These are phyloP conservation scores for Eupristina koningsbergeri DNA, from an alignment of 1,140 invertebrate genomes.

Conservation along the genomic window DNA sequence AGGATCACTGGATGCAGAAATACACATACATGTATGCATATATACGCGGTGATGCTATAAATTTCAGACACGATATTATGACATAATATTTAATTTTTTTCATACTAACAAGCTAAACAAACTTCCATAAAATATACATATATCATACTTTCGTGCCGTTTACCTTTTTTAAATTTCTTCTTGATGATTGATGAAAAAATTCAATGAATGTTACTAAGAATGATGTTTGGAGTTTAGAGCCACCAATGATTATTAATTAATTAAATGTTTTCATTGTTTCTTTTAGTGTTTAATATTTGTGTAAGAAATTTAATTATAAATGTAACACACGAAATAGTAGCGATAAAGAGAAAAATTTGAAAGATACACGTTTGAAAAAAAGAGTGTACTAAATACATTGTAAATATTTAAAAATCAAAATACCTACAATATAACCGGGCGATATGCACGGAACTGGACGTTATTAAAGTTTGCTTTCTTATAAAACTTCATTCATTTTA, in stretches of 20 bases:
- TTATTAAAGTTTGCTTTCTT: slow-evolving; percentile 52
- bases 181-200: background rate
- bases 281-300: slow-evolving; percentile 28
- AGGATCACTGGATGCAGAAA: too few species aligned
- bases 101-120: slow-evolving; percentile 6
- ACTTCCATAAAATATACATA: slow-evolving; percentile 18
- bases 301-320: slow-evolving; percentile 31
- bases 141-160: slow-evolving; percentile 7
- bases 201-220: slow-evolving; percentile 4
- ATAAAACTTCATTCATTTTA: slow-evolving; percentile 46
- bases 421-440: slow-evolving; percentile 31
- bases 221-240: slow-evolving; percentile 29
- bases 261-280: slow-evolving; percentile 1
- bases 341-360: slow-evolving; percentile 4
- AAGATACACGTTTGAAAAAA: background rate
- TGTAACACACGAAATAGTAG: background rate
- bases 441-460: slow-evolving; percentile 34
- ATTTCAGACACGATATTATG: slow-evolving; percentile 21
- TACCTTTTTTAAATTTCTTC: slow-evolving; percentile 23
- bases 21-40: background rate
- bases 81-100: slow-evolving; percentile 15
- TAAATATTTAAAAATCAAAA: slow-evolving; percentile 35
- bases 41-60: slow-evolving; percentile 9
- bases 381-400: slow-evolving; percentile 26
- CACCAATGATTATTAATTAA: background rate